phyloP scores from a whole-genome alignment of 2,797 vertebrate species.

The Parambassis ranga region DNA sequence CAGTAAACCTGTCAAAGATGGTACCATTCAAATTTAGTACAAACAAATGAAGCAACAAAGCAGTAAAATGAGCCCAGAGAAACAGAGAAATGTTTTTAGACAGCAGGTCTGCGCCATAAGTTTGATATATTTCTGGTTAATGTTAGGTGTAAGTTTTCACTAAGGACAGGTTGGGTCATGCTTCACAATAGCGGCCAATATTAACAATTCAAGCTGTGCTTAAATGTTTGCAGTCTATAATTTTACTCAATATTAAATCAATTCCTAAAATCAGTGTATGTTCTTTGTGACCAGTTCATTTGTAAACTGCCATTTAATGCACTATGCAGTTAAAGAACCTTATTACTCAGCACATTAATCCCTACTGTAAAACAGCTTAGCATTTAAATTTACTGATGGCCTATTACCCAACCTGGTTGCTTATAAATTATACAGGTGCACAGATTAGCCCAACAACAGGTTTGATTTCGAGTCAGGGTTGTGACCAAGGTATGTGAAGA shows the following conservation, averaged over 20 bases:
- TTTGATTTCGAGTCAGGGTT: slow-evolving; percentile 12
- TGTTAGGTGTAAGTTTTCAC: background rate
- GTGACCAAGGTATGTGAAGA: slow-evolving; percentile 25
- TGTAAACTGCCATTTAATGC: slow-evolving; percentile 20
- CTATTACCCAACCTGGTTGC: background rate
- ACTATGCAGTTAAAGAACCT: background rate
- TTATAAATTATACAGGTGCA: slow-evolving; percentile 21
- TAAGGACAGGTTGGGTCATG: background rate
- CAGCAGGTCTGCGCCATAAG: background rate
- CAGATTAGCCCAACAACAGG: slow-evolving; percentile 4
- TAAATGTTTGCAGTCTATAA: background rate
- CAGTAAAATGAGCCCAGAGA: background rate
- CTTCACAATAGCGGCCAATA: background rate
- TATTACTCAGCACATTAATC: slow-evolving; percentile 15
- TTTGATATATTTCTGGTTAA: background rate
- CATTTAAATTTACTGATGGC: slow-evolving; percentile 18
- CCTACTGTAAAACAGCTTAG: slow-evolving; percentile 7
- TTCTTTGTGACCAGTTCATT: slow-evolving; percentile 5
- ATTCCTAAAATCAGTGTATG: background rate
- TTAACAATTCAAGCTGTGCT: background rate
- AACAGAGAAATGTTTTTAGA: background rate
- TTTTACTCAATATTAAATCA: background rate
- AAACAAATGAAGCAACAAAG: slow-evolving; percentile 24
- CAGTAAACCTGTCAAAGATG: slow-evolving; percentile 26
- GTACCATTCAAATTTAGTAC: slow-evolving; percentile 38